Conservation (phyloP, 2,888 invertebrate species). For the Lasioglossum marginatum region DNA sequence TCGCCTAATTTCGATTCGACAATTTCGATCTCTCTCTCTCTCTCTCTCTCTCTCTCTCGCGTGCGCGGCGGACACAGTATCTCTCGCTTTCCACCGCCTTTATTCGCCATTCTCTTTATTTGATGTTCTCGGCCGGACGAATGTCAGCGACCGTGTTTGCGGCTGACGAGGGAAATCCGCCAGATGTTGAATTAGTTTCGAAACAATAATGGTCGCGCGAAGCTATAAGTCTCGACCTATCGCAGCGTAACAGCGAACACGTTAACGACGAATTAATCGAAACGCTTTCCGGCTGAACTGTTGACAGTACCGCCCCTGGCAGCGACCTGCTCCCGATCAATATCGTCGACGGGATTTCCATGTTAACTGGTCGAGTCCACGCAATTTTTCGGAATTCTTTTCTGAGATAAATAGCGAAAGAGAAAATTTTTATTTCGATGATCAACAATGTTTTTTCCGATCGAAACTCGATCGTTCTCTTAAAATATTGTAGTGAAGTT, state of each 20-base stretch:
- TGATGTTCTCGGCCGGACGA: neutral
- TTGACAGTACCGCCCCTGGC: neutral
- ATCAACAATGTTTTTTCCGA: too few species aligned
- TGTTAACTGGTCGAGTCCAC: too few species aligned
- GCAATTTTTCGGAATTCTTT: neutral
- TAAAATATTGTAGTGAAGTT: too few species aligned
- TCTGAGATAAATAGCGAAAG: too few species aligned
- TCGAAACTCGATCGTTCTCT: too few species aligned
- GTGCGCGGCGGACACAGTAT: neutral
- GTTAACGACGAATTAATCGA: neutral
- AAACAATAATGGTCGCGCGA: neutral
- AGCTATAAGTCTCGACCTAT: neutral
- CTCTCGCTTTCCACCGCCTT: neutral
- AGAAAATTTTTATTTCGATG: too few species aligned
- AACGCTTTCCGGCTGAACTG: neutral
- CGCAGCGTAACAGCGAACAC: neutral
- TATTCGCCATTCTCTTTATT: neutral
- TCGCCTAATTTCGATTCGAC: neutral
- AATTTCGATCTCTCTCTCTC: too few species aligned
- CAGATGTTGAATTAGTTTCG: constrained; percentile 6
- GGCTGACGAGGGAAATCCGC: constrained; percentile 3
- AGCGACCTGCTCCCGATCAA: neutral
- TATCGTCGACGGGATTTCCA: neutral
- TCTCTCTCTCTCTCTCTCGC: too few species aligned
- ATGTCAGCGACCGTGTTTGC: neutral